A percentile compares a stretch with the other conserved stretches of the same genome.
Conservation (phyloP, 2,113 vertebrate species). For the Pseudorasbora parva region DNA sequence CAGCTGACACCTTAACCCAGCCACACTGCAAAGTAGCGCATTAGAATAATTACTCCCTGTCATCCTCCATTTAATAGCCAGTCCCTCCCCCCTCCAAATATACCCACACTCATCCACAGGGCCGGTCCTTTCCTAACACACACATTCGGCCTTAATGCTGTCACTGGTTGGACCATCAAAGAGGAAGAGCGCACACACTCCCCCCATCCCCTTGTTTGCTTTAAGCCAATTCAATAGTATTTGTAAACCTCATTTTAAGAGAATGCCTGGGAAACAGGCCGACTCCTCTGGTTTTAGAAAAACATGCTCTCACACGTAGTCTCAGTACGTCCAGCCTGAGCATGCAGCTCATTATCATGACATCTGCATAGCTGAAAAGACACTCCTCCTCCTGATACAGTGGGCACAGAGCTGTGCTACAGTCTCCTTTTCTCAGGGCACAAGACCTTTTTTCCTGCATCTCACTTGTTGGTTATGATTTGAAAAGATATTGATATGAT, state of each 20-base stretch:
- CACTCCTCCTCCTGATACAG: conserved; percentile 21
- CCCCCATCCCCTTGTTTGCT: conserved; percentile 35
- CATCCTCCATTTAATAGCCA: conserved; percentile 72
- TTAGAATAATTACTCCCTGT: conserved; percentile 77
- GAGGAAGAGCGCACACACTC: not conserved
- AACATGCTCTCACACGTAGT: conserved; percentile 28
- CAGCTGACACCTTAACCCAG: conserved; percentile 70
- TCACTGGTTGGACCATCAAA: conserved; percentile 56
- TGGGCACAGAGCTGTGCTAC: not conserved
- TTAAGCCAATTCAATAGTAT: conserved; percentile 50
- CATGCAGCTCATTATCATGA: conserved; percentile 52
- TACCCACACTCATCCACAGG: conserved; percentile 50
- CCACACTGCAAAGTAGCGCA: conserved; percentile 66
- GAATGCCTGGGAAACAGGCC: conserved; percentile 32
- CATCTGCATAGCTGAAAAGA: conserved; percentile 52
- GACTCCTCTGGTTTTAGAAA: conserved; percentile 11
- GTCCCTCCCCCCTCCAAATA: conserved; percentile 46
- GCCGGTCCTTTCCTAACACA: conserved; percentile 46
- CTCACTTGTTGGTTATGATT: not conserved
- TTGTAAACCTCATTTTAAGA: conserved; percentile 45
- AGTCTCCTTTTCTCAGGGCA: not conserved
- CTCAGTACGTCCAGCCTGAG: conserved; percentile 31
- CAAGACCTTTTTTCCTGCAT: not conserved
- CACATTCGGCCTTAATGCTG: conserved; percentile 47
- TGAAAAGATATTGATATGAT: not conserved